Evolutionary conservation across 2,888 invertebrate species (phyloP).

Genomic region (Melanostoma mellinum): DNA sequence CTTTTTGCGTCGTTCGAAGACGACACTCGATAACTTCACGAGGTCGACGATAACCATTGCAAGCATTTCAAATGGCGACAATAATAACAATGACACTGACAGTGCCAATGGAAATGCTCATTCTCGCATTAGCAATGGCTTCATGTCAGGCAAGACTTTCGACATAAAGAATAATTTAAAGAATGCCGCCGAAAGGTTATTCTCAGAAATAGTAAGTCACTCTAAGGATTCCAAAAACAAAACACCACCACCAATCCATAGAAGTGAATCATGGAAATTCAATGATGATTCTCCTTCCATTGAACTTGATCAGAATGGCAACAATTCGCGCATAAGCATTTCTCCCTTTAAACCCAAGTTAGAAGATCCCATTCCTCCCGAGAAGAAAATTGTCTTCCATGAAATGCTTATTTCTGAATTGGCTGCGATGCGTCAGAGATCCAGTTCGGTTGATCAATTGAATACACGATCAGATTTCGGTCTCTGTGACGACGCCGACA

Average conservation of each 20-base stretch:
- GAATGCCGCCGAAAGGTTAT: slow-evolving; percentile 81
- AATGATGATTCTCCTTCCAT: slow-evolving; percentile 21
- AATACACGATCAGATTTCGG: slow-evolving; percentile 74
- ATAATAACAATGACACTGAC: slow-evolving; percentile 49
- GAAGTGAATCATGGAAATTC: slow-evolving; percentile 53
- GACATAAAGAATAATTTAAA: slow-evolving; percentile 81
- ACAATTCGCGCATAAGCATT: slow-evolving; percentile 15
- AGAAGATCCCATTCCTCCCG: slow-evolving; percentile 77
- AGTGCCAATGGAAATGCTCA: slow-evolving; percentile 36
- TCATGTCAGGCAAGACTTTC: slow-evolving; percentile 78
- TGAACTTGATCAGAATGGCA: slow-evolving; percentile 58
- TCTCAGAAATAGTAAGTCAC: slow-evolving; percentile 81
- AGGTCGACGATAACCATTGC: slow-evolving; percentile 56
- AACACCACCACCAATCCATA: slow-evolving; percentile 40
- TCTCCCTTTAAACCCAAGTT: slow-evolving; percentile 39
- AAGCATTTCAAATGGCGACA: slow-evolving; percentile 43
- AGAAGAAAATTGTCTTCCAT: slow-evolving; percentile 83
- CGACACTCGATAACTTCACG: slow-evolving; percentile 78
- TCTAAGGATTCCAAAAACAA: slow-evolving; percentile 75
- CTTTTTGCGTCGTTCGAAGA: slow-evolving; percentile 79
- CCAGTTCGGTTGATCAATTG: slow-evolving; percentile 80
- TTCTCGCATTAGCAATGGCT: slow-evolving; percentile 68
- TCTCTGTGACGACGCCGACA: not conserved
- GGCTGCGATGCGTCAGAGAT: slow-evolving; percentile 85
- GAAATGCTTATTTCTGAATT: slow-evolving; percentile 88